Evolutionary conservation across 2,797 vertebrate genomes (phyloP), one percentile per base, ranked within the genome.

Genomic region (Neostethus bicornis): DNA sequence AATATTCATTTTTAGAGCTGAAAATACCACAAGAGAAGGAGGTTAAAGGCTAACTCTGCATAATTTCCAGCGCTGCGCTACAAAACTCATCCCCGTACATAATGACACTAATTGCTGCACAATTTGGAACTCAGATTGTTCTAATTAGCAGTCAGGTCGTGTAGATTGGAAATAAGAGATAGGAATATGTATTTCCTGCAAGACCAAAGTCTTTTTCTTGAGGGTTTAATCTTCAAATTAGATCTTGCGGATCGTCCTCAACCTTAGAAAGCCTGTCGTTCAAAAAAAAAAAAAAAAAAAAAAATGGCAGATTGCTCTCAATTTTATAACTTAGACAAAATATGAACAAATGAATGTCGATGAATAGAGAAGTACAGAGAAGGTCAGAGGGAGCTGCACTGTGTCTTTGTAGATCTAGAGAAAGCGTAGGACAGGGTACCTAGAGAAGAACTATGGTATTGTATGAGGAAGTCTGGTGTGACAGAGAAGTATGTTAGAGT

Each of bases 81-180:
- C 35, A 8, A n/a, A 45, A 38, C 51, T 64, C 46, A 50, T 66
- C 69, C n/a, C 24, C 61, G 48, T 43, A 39, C 61, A 50, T 37
- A 63, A 67, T 61, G 70, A 68, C 70, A 41, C 53, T 69, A 78
- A 75, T 57, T 74, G 59, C 60, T 23, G 25, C 44, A 28, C 32
- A 34, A 75, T 73, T 61, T 52, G 35, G 21, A 65, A 55, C 13
- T 61, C 12, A 52, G 66, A 49, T 54, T 65, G 48, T 66, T 24
- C 16, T 66, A 74, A 73, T 82, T 73, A 72, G 60, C 32, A 62
- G 45, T 57, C 25, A 46, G 31, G 21, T 61, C 52, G 21, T 51
- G n/a, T 38, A 60, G 64, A 70, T 43, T 47, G 26, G 53, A 60
- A 34, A 59, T 4, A 24, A 16, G 0, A 48, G 62, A 73, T 46